Conservation (phyloP, 2,113 vertebrate species). For the Bos taurus region ARS-UCD2.0 NC_037356.1:32666001-32666500, state of each 20-base stretch:
- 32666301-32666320: background rate
- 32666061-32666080: background rate
- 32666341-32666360: background rate
- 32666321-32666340: background rate
- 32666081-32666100: background rate
- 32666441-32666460: background rate
- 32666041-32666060: background rate
- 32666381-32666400: background rate
- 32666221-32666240: background rate
- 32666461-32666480: background rate
- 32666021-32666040: background rate
- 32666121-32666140: background rate
- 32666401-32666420: background rate
- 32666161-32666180: slow-evolving; percentile 31
- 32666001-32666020: background rate
- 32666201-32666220: background rate
- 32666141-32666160: background rate
- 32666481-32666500: no score
- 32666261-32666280: background rate
- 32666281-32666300: background rate
- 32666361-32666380: background rate
- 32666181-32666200: background rate
- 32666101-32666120: background rate
- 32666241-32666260: background rate
- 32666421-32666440: background rate